Percentiles rank a stretch among this genome's conserved stretches.
phyloP scores from a whole-genome alignment of 37 sponge, comb jelly and placozoan genomes.

The Ianthella basta region DNA sequence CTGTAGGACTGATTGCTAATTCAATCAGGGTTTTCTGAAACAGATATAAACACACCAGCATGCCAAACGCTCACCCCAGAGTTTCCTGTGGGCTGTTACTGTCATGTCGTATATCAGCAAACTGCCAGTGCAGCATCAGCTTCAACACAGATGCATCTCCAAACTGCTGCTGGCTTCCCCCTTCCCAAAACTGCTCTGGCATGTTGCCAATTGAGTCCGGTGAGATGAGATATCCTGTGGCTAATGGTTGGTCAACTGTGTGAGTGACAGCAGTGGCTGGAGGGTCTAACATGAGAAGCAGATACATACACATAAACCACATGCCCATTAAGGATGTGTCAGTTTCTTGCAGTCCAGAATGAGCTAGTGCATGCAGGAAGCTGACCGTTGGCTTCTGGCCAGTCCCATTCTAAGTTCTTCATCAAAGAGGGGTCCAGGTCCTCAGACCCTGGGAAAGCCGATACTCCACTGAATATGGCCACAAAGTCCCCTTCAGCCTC shows the following conservation, averaged over 20 bases:
- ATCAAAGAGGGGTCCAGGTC: no score
- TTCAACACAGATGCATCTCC: constrained; percentile 2
- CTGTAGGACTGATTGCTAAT: background rate
- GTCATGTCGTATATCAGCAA: constrained; percentile 46
- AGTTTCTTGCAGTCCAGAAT: no score
- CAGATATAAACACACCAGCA: background rate
- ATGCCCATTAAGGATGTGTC: background rate
- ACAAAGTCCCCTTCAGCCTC: constrained; percentile 33
- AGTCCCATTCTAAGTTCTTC: no score
- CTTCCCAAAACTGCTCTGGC: constrained; percentile 65
- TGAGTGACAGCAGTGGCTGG: constrained; percentile 22
- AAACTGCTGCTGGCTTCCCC: constrained; percentile 40
- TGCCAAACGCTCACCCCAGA: constrained; percentile 51
- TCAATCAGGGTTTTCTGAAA: no score
- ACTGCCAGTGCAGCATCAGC: constrained; percentile 68
- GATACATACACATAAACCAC: background rate
- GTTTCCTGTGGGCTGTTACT: constrained; percentile 75
- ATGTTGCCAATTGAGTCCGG: constrained; percentile 66
- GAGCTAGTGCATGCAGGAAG: no score
- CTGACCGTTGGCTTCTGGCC: no score
- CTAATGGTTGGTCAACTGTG: constrained; percentile 58
- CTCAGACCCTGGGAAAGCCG: no score
- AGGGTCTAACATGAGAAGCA: constrained; percentile 10
- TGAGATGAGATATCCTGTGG: constrained; percentile 80
- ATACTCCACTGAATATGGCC: background rate